Percentiles rank a stretch among this genome's conserved stretches.
These are phyloP conservation scores for Oreochromis grahami DNA, from an alignment of 2,797 vertebrate species.

Conservation along the genomic window DNA sequence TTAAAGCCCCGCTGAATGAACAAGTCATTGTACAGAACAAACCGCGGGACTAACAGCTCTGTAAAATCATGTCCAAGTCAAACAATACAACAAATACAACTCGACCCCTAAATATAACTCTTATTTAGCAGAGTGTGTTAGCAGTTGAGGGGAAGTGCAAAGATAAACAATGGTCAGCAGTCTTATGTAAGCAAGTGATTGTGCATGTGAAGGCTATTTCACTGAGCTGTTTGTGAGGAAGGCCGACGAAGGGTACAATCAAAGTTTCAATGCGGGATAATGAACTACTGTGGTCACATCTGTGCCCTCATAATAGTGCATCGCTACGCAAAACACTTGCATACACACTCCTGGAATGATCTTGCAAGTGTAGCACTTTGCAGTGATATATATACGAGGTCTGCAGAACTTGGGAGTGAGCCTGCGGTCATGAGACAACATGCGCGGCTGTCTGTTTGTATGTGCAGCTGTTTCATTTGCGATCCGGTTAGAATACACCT, in stretches of 20 bases:
- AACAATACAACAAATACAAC: not conserved
- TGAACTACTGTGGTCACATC: conserved; percentile 25
- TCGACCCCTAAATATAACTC: not conserved
- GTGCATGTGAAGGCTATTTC: not conserved
- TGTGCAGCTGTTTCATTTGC: not conserved
- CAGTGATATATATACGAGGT: not conserved
- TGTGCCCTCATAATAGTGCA: conserved; percentile 2
- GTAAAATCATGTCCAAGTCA: not conserved
- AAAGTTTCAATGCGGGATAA: conserved; percentile 18
- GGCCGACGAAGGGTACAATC: not conserved
- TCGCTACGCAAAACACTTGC: not conserved
- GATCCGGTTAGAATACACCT: conserved; percentile 10
- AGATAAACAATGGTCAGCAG: conserved; percentile 34
- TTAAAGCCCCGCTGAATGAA: not conserved
- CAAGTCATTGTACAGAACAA: not conserved
- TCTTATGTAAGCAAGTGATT: not conserved
- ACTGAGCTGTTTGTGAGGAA: conserved; percentile 17
- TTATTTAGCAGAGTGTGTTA: not conserved
- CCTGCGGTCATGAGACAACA: not conserved
- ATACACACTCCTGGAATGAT: not conserved
- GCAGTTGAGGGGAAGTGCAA: not conserved
- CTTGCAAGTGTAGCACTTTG: not conserved
- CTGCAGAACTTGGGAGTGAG: not conserved
- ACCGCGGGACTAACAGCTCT: not conserved
- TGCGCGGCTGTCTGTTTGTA: not conserved